Percentiles rank a stretch among this genome's conserved stretches.
These are phyloP conservation scores for Byasa hedistus DNA, from an alignment of 2,888 invertebrate species.

Conservation along the genomic window DNA sequence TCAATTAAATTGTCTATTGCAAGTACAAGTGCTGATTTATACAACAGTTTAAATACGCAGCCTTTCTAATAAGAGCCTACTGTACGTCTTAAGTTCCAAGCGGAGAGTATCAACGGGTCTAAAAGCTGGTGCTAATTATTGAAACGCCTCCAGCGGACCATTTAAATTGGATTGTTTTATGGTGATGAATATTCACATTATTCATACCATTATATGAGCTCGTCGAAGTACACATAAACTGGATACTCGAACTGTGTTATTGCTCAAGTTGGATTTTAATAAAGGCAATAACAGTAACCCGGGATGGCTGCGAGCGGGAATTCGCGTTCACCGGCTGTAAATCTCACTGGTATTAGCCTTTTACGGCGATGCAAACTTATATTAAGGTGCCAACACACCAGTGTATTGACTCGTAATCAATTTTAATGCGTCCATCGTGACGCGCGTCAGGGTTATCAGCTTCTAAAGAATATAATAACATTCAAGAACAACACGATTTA, in stretches of 20 bases:
- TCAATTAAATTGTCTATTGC: too few species aligned
- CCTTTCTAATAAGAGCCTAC: too few species aligned
- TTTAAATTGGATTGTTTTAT: slow-evolving; percentile 22
- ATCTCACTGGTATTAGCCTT: slow-evolving; percentile 29
- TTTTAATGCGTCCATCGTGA: slow-evolving; percentile 8
- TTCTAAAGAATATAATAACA: too few species aligned
- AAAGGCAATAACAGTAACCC: slow-evolving; percentile 30
- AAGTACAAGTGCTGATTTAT: too few species aligned
- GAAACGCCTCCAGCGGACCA: background rate
- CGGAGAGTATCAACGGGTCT: too few species aligned
- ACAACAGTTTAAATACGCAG: too few species aligned
- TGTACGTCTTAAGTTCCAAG: too few species aligned
- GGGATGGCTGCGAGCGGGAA: slow-evolving; percentile 27
- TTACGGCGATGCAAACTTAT: slow-evolving; percentile 24
- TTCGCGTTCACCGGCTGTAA: slow-evolving; percentile 28
- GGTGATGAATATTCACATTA: slow-evolving; percentile 24
- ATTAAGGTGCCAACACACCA: slow-evolving; percentile 25
- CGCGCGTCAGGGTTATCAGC: too few species aligned
- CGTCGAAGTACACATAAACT: slow-evolving; percentile 27
- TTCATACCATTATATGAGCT: slow-evolving; percentile 24
- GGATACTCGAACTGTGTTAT: slow-evolving; percentile 27
- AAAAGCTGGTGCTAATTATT: slow-evolving; percentile 1
- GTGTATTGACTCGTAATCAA: slow-evolving; percentile 10
- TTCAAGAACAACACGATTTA: too few species aligned
- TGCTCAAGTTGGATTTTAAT: slow-evolving; percentile 31